These are phyloP conservation scores for Rhinichthys klamathensis DNA, from an alignment of 2,113 vertebrate species.

Conservation along the genomic window DNA sequence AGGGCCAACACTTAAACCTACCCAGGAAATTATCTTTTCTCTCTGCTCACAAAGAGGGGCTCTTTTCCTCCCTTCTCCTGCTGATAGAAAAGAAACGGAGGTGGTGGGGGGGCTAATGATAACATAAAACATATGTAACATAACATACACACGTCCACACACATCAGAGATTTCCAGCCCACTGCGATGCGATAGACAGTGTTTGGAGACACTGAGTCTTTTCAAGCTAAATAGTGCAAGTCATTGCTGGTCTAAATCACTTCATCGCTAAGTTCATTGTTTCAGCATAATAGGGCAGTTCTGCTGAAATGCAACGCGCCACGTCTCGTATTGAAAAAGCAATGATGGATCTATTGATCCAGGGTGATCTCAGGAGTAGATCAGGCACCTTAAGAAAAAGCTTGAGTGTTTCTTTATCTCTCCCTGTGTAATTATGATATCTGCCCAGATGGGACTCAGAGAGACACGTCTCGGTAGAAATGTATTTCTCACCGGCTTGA, in stretches of 20 bases:
- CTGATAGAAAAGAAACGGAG: slow-evolving; percentile 49
- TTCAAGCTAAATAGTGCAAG: slow-evolving; percentile 4
- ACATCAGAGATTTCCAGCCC: neutral
- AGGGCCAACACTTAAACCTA: slow-evolving; percentile 50
- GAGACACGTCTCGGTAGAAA: slow-evolving; percentile 38
- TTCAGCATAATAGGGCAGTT: slow-evolving; percentile 37
- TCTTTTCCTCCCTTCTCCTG: slow-evolving; percentile 43
- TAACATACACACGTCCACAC: slow-evolving; percentile 15
- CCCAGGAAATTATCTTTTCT: slow-evolving; percentile 52
- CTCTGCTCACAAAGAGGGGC: slow-evolving; percentile 13
- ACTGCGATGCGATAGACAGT: neutral
- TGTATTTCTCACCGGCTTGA: slow-evolving; percentile 56
- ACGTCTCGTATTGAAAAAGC: slow-evolving; percentile 39
- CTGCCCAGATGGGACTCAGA: slow-evolving; percentile 45
- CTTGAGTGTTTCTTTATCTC: slow-evolving; percentile 62
- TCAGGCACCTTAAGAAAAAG: slow-evolving; percentile 60
- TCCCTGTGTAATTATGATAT: slow-evolving; percentile 64
- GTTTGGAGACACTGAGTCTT: slow-evolving; percentile 8
- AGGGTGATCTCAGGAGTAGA: slow-evolving; percentile 56
- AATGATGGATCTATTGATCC: slow-evolving; percentile 66
- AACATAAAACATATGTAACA: slow-evolving; percentile 52
- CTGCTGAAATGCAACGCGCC: slow-evolving; percentile 67
- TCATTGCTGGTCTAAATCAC: slow-evolving; percentile 9
- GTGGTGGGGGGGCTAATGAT: slow-evolving; percentile 54
- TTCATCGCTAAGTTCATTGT: slow-evolving; percentile 10